phyloP scores from a whole-genome alignment of 2,888 invertebrate genomes.

The Apomyelois bistriatella region DNA sequence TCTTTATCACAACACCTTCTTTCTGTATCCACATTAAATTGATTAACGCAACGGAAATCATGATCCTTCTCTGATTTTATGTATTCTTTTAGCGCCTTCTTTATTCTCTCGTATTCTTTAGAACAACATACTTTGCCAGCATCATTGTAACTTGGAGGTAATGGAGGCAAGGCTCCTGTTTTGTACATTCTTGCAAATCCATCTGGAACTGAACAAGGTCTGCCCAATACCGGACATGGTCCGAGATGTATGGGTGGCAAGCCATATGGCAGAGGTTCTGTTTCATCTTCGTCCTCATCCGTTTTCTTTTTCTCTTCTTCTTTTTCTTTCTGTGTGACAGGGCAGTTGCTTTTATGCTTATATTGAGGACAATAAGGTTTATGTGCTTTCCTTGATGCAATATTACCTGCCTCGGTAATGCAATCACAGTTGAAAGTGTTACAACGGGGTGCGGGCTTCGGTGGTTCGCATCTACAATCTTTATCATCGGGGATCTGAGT shows the following conservation, averaged over 20 bases:
- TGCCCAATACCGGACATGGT: slow-evolving; percentile 70
- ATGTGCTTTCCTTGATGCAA: slow-evolving; percentile 52
- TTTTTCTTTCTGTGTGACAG: slow-evolving; percentile 50
- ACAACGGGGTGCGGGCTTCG: slow-evolving; percentile 58
- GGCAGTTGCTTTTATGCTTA: slow-evolving; percentile 60
- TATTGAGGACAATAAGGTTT: slow-evolving; percentile 63
- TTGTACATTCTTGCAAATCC: slow-evolving; percentile 72
- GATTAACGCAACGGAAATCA: slow-evolving; percentile 63
- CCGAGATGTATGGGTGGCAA: slow-evolving; percentile 65
- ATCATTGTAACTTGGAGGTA: slow-evolving; percentile 59
- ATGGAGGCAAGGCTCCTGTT: slow-evolving; percentile 46
- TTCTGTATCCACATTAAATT: slow-evolving; percentile 64
- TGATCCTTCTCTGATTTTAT: slow-evolving; percentile 58
- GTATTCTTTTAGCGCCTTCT: slow-evolving; percentile 63
- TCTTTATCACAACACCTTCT: slow-evolving; percentile 70
- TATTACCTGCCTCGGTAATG: slow-evolving; percentile 44
- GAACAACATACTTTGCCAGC: slow-evolving; percentile 73
- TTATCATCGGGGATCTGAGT: slow-evolving; percentile 49
- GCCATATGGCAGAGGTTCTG: slow-evolving; percentile 64
- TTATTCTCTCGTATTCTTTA: slow-evolving; percentile 68
- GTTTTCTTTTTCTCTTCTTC: slow-evolving; percentile 50
- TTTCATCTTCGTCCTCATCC: slow-evolving; percentile 61
- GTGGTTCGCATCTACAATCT: slow-evolving; percentile 63
- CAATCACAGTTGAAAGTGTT: slow-evolving; percentile 68
- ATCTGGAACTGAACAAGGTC: slow-evolving; percentile 65